Base-by-base conservation (phyloP, 2,113 vertebrate genomes). In the Colistium nudipinnis region DNA sequence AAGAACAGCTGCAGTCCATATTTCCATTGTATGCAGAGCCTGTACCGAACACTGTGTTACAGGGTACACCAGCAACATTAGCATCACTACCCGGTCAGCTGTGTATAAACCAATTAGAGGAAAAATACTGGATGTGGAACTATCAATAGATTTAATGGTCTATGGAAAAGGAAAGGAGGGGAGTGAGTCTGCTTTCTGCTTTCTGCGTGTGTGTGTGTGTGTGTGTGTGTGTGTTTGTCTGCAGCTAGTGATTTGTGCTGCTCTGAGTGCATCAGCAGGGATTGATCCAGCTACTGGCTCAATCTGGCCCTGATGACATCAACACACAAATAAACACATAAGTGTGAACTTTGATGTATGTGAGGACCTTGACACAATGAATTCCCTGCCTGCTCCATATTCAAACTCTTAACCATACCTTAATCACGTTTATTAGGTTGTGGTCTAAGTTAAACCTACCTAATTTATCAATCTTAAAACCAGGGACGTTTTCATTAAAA, bases 41-140 rank as follows among this genome's bases (percentile, higher is more conserved):
- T 69, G 80, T 48, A 51, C 63, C 60, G 67, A 76, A 82, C 80
- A 74, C 33, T 2, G 33, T 68, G 77, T 80, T 38, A 75, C 64
- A 67, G 63, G 64, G 38, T 27, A 36, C 70, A 57, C n/a, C 10
- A 2, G 44, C 83, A 51, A 63, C 80, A 55, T 36, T 45, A 28
- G 19, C 30, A 76, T 31, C 73, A 17, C 59, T 27, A 51, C 36
- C 63, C 59, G 48, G 81, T 84, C 87, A 85, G 81, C 84, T 73
- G 76, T 82, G 76, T 4, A 30, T 79, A 83, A 87, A 83, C 56
- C 86, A 75, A 81, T 88, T 87, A 83, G 57, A 79, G 62, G 17
- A 47, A 36, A 52, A 62, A 82, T 56, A 66, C 31, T 71, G 62
- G 61, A 53, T 79, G 80, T 83, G 74, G 77, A 81, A 81, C 59